phyloP scores from a whole-genome alignment of 2,888 invertebrate genomes.

The Nezara viridula region DNA sequence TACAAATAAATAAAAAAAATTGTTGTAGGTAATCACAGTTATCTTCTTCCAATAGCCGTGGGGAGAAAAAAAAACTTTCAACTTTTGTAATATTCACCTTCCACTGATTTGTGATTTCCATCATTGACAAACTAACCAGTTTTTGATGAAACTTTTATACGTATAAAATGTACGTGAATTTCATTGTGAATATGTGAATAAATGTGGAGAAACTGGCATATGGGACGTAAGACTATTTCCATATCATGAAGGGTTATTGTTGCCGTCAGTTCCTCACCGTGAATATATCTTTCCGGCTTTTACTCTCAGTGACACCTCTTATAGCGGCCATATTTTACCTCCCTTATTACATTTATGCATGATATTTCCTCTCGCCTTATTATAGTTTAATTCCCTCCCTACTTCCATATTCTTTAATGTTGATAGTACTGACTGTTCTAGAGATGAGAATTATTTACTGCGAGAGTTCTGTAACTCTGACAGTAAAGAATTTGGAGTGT shows the following conservation, averaged over 20 bases:
- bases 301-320: background rate
- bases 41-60: too few species aligned
- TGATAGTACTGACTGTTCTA: background rate
- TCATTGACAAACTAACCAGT: too few species aligned
- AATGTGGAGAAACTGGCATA: background rate
- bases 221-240: background rate
- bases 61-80: too few species aligned
- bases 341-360: background rate
- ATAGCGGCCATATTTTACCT: background rate
- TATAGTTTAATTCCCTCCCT: background rate
- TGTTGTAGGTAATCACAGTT: too few species aligned
- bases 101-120: too few species aligned
- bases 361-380: background rate
- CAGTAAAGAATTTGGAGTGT: too few species aligned
- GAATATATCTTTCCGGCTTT: slow-evolving; percentile 42
- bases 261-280: background rate
- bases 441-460: background rate
- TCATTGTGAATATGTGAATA: background rate
- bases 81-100: too few species aligned
- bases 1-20: too few species aligned
- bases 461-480: too few species aligned
- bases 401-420: background rate
- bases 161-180: background rate
- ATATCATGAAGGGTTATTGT: slow-evolving; percentile 13
- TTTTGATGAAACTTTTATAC: background rate